These are phyloP conservation scores for Drosophila borealis DNA, from an alignment of 2,888 invertebrate species.

Conservation along the genomic window DNA sequence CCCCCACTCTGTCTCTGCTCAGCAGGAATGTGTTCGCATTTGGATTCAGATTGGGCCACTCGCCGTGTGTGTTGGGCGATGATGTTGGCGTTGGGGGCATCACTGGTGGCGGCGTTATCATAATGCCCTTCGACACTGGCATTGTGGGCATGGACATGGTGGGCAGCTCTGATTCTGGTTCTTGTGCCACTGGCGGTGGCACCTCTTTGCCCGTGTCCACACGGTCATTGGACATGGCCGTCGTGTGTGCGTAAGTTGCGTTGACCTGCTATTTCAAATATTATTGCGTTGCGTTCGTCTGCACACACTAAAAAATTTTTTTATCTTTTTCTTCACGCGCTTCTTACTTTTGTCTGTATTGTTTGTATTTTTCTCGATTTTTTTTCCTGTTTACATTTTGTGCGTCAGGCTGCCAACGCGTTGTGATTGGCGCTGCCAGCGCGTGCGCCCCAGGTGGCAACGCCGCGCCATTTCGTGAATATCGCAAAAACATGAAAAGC, in stretches of 20 bases:
- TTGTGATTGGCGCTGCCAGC: slow-evolving; percentile 15
- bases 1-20: slow-evolving; percentile 65
- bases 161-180: slow-evolving; percentile 66
- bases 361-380: slow-evolving; percentile 80
- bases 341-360: slow-evolving; percentile 76
- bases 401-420: slow-evolving; percentile 45
- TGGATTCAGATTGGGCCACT: slow-evolving; percentile 81
- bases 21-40: slow-evolving; percentile 80
- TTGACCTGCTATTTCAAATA: slow-evolving; percentile 14
- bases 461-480: slow-evolving; percentile 19
- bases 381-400: slow-evolving; percentile 77
- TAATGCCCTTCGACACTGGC: slow-evolving; percentile 69
- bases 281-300: slow-evolving; percentile 36
- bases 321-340: slow-evolving; percentile 62
- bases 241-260: slow-evolving; percentile 22
- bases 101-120: slow-evolving; percentile 72
- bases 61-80: slow-evolving; percentile 78
- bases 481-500: slow-evolving; percentile 18
- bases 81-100: slow-evolving; percentile 73
- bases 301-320: slow-evolving; percentile 31
- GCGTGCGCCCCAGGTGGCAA: slow-evolving; percentile 51
- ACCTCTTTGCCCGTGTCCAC: slow-evolving; percentile 69
- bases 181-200: slow-evolving; percentile 39
- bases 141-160: slow-evolving; percentile 53
- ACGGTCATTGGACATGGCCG: slow-evolving; percentile 71